These are phyloP conservation scores for Drosophila oshimai DNA, from an alignment of 1,140 invertebrate genomes.

Conservation along the genomic window DNA sequence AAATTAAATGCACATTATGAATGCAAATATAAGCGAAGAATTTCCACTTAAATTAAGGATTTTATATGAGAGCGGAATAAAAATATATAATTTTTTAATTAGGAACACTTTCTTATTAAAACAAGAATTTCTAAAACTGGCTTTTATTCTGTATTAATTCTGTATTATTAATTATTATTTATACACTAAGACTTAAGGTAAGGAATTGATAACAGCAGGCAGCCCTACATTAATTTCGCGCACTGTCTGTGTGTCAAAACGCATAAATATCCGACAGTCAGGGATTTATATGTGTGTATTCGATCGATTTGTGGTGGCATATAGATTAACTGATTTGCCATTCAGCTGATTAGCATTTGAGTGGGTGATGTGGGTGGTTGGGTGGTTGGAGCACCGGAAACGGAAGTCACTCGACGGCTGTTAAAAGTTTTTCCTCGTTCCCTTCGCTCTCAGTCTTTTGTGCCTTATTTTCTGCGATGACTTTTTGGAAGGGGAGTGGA, in stretches of 20 bases:
- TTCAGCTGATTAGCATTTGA: slow-evolving; percentile 58
- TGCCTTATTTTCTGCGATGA: background rate
- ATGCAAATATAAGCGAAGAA: too few relatives aligned
- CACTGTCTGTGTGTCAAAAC: slow-evolving; percentile 2
- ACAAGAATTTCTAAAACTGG: too few relatives aligned
- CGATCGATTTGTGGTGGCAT: slow-evolving; percentile 36
- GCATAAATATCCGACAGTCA: slow-evolving; percentile 9
- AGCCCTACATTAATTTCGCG: background rate
- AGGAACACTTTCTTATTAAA: too few relatives aligned
- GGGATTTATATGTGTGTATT: slow-evolving; percentile 10
- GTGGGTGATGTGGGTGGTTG: background rate
- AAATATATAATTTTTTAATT: too few relatives aligned
- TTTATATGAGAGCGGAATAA: too few relatives aligned
- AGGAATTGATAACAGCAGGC: background rate
- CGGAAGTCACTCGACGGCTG: slow-evolving; percentile 69
- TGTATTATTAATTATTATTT: too few relatives aligned
- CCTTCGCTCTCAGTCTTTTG: background rate
- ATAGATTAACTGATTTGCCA: slow-evolving; percentile 55
- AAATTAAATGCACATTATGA: background rate
- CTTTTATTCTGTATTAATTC: too few relatives aligned
- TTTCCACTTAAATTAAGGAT: too few relatives aligned
- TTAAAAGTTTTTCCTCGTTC: slow-evolving; percentile 13
- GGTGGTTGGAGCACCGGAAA: slow-evolving; percentile 44
- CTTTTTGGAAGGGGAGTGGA: background rate
- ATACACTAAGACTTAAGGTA: too few relatives aligned